These are phyloP conservation scores for Ephestia elutella DNA, from an alignment of 1,140 invertebrate genomes.

Conservation along the genomic window DNA sequence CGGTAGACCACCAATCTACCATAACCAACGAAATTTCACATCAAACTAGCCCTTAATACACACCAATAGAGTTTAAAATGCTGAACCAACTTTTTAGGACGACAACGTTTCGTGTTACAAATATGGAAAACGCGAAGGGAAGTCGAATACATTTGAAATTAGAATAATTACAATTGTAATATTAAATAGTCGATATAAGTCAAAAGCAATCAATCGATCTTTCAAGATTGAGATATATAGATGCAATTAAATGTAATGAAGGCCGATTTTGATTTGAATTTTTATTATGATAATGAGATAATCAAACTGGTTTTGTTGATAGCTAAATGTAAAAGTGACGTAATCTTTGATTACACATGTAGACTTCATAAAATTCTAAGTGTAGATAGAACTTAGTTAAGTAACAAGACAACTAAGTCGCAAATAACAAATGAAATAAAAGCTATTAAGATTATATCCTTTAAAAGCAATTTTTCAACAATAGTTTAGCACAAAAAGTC, in stretches of 20 bases:
- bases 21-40: not conserved
- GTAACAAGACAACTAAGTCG: too few species aligned
- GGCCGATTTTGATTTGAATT: not conserved
- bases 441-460: not conserved
- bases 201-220: not conserved
- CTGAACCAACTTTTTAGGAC: not conserved
- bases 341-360: not conserved
- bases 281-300: not conserved
- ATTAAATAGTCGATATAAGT: not conserved
- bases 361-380: too few species aligned
- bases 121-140: not conserved
- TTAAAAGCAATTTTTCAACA: conserved; percentile 25
- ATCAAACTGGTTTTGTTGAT: not conserved
- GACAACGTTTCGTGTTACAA: not conserved
- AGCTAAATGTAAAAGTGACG: not conserved
- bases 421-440: not conserved
- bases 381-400: too few species aligned
- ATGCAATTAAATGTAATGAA: conserved; percentile 6
- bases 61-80: not conserved
- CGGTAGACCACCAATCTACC: not conserved
- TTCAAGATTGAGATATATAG: not conserved
- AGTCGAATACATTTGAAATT: not conserved
- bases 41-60: not conserved
- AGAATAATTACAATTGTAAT: not conserved
- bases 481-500: conserved; percentile 32